These are phyloP conservation scores for Pteria penguin DNA, from an alignment of 2,888 invertebrate species.

Conservation along the genomic window DNA sequence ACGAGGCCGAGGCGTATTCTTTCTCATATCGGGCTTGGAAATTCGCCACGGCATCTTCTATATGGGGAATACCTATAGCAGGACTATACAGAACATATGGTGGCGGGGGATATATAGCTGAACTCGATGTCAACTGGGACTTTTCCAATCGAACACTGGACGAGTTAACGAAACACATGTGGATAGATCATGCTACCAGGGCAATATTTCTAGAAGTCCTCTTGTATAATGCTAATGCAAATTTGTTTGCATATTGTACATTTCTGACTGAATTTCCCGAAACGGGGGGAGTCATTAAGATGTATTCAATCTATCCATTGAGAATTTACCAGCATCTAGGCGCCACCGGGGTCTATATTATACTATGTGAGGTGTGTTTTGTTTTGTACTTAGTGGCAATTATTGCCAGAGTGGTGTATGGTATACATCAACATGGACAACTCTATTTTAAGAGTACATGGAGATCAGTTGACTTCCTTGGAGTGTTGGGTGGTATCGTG, in stretches of 20 bases:
- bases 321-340: constrained; percentile 59
- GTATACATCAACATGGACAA: constrained; percentile 48
- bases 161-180: constrained; percentile 55
- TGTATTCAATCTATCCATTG: constrained; percentile 58
- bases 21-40: constrained; percentile 62
- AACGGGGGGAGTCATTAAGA: constrained; percentile 66
- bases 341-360: constrained; percentile 51
- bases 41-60: constrained; percentile 57
- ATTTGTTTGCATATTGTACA: constrained; percentile 68
- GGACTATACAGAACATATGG: constrained; percentile 60
- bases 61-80: constrained; percentile 62
- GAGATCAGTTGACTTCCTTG: constrained; percentile 59
- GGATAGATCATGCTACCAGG: constrained; percentile 70
- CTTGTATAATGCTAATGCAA: constrained; percentile 68
- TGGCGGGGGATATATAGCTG: constrained; percentile 70
- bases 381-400: constrained; percentile 50
- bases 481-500: constrained; percentile 47
- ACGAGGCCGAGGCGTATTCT: constrained; percentile 42
- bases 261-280: constrained; percentile 71
- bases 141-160: constrained; percentile 57
- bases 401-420: constrained; percentile 46
- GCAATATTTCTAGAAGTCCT: constrained; percentile 72
- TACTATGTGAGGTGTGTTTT: constrained; percentile 59
- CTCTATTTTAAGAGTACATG: constrained; percentile 57
- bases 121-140: constrained; percentile 60